Evolutionary conservation across 2,888 invertebrate genomes (phyloP), one percentile per base, ranked within the genome.

Genomic region (Cephus sareptanus): DNA sequence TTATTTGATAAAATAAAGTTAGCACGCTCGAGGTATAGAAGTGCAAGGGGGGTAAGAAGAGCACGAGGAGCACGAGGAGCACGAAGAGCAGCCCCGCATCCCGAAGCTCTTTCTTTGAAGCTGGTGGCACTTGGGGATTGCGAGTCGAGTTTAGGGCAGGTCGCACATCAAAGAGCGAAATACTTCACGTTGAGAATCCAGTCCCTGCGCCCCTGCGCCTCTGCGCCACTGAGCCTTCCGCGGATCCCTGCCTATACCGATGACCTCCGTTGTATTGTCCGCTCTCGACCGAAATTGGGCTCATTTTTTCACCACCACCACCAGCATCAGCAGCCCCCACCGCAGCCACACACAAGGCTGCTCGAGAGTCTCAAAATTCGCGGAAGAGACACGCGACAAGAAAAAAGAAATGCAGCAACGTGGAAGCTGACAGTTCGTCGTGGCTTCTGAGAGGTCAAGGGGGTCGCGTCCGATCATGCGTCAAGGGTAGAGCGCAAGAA

Each of bases 121-220:
- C 87, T 80, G 80, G 56, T 76, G 75, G 83, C 84, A 85, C 85
- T 85, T 81, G 85, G 84, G 83, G 82, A 81, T 79, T 79, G 85
- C 85, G 85, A 82, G 84, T 82, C 83, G 87, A 87, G 86, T 88
- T 89, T 86, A 86, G 87, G 87, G 86, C 84, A 87, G 87, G 86
- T 88, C 85, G 87, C 86, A 88, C 88, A 91, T 90, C 90, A 90
- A 91, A 91, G 91, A 87, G 86, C 86, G 89, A 89, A 89, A 89
- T 88, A 90, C 91, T 91, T 88, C 87, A 91, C 86, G 86, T 88
- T 85, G 88, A 89, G 89, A 90, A 90, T 89, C 56, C 73, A 71
- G 69, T 68, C 73, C 76, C 56, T 79, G 81, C 75, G 76, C 56
- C 73, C 33, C 33, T 3, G 2, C 33, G 69, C 73, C 73, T 75